Conservation (phyloP, 2,113 vertebrate species). For the Phoxinus phoxinus region DNA sequence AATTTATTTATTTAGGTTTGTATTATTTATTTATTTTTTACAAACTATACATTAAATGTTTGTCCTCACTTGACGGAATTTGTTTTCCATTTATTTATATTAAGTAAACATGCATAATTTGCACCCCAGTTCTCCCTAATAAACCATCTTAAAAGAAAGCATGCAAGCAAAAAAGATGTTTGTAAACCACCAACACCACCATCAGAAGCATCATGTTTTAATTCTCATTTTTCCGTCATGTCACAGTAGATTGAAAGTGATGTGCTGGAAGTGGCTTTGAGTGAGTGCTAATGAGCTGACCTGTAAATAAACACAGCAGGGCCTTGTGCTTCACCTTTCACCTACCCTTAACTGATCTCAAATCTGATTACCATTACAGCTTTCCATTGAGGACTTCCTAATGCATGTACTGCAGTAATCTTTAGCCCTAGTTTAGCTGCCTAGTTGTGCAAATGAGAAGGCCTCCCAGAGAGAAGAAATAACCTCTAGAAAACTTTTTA, state of each 20-base stretch:
- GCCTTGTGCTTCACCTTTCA: conserved; percentile 33
- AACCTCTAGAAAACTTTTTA: not conserved
- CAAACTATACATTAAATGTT: not conserved
- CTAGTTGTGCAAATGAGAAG: not conserved
- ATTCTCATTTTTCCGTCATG: not conserved
- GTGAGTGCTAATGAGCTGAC: conserved; percentile 6
- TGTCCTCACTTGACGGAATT: not conserved
- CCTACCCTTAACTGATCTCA: conserved; percentile 36
- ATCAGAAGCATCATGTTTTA: not conserved
- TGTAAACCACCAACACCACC: not conserved
- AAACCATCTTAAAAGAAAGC: not conserved
- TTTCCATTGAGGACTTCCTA: conserved; percentile 53
- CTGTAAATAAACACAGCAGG: conserved; percentile 23
- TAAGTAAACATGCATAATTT: not conserved
- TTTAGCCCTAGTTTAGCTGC: conserved; percentile 9
- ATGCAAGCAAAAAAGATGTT: not conserved
- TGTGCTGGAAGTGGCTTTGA: conserved; percentile 7
- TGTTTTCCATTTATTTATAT: not conserved
- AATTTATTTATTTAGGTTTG: not conserved
- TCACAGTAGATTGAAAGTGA: not conserved
- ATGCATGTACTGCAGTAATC: conserved; percentile 46
- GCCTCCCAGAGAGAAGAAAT: not conserved
- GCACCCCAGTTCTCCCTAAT: not conserved
- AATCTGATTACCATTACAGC: conserved; percentile 59
- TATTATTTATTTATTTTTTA: not conserved